These are phyloP conservation scores for Pseudobourletiella spinata DNA, from an alignment of 1,140 invertebrate genomes.

Conservation along the genomic window DNA sequence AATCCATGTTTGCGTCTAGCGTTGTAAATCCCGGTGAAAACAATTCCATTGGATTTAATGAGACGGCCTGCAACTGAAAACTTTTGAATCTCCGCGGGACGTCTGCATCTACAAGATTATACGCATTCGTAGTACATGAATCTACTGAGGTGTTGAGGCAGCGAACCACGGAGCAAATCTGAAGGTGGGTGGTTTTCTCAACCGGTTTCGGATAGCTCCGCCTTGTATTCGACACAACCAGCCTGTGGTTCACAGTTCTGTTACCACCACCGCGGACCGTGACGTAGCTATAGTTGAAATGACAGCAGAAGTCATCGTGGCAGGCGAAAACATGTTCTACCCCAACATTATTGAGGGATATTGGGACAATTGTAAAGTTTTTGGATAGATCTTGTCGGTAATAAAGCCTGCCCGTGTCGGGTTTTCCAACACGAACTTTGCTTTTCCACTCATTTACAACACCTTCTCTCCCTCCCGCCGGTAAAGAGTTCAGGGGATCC, in stretches of 20 bases:
- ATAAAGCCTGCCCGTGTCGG: slow-evolving; percentile 6
- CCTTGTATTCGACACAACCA: slow-evolving; percentile 22
- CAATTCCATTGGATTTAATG: not conserved
- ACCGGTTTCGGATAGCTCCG: slow-evolving; percentile 19
- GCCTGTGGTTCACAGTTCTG: not conserved
- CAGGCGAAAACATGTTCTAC: not conserved
- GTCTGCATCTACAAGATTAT: not conserved
- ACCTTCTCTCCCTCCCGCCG: too few relatives aligned
- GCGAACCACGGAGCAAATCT: slow-evolving; percentile 25
- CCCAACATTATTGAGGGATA: not conserved
- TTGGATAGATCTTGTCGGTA: slow-evolving; percentile 25
- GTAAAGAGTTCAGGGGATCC: too few relatives aligned
- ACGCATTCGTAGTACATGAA: slow-evolving; percentile 15
- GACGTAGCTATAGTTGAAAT: slow-evolving; percentile 5
- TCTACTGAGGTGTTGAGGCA: slow-evolving; percentile 16
- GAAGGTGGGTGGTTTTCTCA: slow-evolving; percentile 9
- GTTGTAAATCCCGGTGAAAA: slow-evolving; percentile 19
- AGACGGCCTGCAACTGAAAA: not conserved
- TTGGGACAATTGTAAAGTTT: slow-evolving; percentile 12
- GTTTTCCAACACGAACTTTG: too few relatives aligned
- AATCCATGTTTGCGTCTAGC: slow-evolving; percentile 12
- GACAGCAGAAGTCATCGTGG: slow-evolving; percentile 27
- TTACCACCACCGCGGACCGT: not conserved
- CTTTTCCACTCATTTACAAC: too few relatives aligned
- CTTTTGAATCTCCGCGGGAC: not conserved